These are phyloP conservation scores for Callaeas wilsoni DNA, from an alignment of 2,113 vertebrate species.

Conservation along the genomic window DNA sequence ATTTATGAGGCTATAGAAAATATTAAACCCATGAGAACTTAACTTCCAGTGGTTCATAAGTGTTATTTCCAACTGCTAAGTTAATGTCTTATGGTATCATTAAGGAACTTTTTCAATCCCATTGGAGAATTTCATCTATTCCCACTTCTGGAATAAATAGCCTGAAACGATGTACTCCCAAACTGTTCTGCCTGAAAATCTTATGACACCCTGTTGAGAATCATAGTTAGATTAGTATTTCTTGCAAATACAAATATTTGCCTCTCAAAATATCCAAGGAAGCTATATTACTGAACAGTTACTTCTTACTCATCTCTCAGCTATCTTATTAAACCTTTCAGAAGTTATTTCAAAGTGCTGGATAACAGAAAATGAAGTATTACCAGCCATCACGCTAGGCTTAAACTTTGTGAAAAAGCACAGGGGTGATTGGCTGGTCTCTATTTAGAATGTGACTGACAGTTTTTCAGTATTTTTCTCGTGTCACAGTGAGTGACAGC, in stretches of 20 bases:
- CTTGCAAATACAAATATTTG: constrained; percentile 67
- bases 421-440: not conserved
- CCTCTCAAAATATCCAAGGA: constrained; percentile 36
- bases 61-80: constrained; percentile 70
- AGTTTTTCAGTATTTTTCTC: not conserved
- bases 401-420: not conserved
- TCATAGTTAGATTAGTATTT: constrained; percentile 66
- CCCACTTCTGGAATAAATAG: constrained; percentile 69
- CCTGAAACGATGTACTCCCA: constrained; percentile 66
- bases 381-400: not conserved
- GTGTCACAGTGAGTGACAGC: not conserved
- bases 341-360: constrained; percentile 27
- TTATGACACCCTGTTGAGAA: constrained; percentile 70
- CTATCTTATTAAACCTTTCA: constrained; percentile 31
- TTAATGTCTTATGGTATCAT: constrained; percentile 74
- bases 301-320: constrained; percentile 38
- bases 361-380: not conserved
- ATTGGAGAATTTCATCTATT: constrained; percentile 67
- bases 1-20: constrained; percentile 64
- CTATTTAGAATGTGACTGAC: not conserved
- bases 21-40: constrained; percentile 63
- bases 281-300: not conserved
- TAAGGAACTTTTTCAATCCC: constrained; percentile 66
- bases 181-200: constrained; percentile 63
- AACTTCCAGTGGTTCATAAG: constrained; percentile 62